Percentiles rank a stretch among this genome's conserved stretches.
phyloP scores from a whole-genome alignment of 2,797 vertebrate species.

The Luscinia megarhynchos region DNA sequence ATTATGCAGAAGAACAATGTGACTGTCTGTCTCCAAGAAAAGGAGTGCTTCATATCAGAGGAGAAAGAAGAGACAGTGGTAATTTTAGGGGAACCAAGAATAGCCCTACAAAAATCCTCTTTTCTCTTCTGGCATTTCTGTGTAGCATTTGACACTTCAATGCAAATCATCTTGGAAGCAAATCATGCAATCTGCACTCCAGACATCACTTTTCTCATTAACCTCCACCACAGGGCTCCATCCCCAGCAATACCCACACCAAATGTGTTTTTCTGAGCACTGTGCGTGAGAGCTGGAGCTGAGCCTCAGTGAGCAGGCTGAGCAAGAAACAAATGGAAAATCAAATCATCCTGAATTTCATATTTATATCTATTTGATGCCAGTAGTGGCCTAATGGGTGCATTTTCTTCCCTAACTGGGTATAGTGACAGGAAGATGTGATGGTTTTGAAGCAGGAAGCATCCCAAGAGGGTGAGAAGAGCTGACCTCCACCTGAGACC shows the following conservation, averaged over 20 bases:
- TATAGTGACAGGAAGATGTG: not conserved
- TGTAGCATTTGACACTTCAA: not conserved
- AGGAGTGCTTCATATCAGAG: not conserved
- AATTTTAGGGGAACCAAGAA: not conserved
- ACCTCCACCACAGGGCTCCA: slow-evolving; percentile 25
- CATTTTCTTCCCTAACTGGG: not conserved
- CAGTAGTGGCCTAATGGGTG: not conserved
- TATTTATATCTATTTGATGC: not conserved
- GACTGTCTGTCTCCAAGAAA: not conserved
- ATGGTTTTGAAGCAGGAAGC: slow-evolving; percentile 10
- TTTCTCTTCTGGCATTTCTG: slow-evolving; percentile 4
- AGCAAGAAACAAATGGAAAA: slow-evolving; percentile 8
- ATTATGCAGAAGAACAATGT: not conserved
- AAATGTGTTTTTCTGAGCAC: not conserved
- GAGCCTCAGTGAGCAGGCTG: not conserved
- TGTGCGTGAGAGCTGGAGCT: not conserved
- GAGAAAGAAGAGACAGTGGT: not conserved
- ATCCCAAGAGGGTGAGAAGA: not conserved
- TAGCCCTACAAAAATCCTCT: not conserved
- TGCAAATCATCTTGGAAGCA: not conserved
- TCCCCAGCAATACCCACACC: not conserved
- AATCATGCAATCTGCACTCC: not conserved
- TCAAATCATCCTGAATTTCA: not conserved
- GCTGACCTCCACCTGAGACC: slow-evolving; percentile 32
- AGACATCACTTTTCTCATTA: slow-evolving; percentile 34